Evolutionary conservation across 2,113 vertebrate species (phyloP), one percentile per base, ranked within the genome.

Genomic region (Chaenocephalus aceratus): DNA sequence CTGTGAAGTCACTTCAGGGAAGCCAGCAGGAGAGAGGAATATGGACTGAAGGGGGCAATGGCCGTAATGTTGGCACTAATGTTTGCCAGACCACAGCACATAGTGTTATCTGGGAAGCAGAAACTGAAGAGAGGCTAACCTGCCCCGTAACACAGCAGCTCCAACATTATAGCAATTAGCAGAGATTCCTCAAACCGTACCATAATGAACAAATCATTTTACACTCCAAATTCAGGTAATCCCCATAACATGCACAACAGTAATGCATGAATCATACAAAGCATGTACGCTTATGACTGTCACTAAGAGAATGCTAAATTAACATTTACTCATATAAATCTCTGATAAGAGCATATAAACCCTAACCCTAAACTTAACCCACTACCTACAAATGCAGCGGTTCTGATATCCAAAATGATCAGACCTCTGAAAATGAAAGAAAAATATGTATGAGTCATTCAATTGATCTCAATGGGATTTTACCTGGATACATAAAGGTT

Each of bases 1-100:
- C 36, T 79, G 89, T 95, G 92, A 94, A 87, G 93, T 93, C 92
- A 95, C 67, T 87, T 89, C 75, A 76, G 71, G 82, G 71, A 85
- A 73, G 53, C 70, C 77, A 76, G 87, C 70, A 86, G 86, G 80
- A 86, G 87, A 76, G 63, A 70, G 79, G 80, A 82, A 72, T 69
- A 75, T 49, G 11, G 61, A 48, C 70, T 59, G 59, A 46, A 69
- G 76, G 73, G 82, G 84, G 73, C 75, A 64, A 73, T 67, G 69
- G 70, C 66, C 59, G 64, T 78, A 75, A 7, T 86, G 36, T 41
- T 41, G 80, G 71, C 72, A 68, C 53, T 90, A 82, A 90, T 79
- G 84, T 80, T 75, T 89, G 84, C 91, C 92, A 93, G 92, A 87
- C 89, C 65, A 23, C 88, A 80, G 69, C 56, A 57, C 61, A 53